Percentiles rank a stretch among this genome's conserved stretches.
phyloP scores from a whole-genome alignment of 2,113 vertebrate species.

The Phylloscopus whistleri region DNA sequence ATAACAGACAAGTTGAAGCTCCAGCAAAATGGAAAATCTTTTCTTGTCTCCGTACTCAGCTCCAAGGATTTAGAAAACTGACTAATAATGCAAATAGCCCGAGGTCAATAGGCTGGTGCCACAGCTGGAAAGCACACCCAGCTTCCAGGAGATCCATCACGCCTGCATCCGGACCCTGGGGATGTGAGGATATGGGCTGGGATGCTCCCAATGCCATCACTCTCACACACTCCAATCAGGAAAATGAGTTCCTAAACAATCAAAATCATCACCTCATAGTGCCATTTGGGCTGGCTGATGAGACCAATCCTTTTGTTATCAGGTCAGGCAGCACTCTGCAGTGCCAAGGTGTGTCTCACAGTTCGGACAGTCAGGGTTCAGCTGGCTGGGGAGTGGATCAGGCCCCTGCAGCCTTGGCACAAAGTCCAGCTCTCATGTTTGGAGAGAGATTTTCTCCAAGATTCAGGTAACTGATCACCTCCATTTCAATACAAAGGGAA shows the following conservation, averaged over 20 bases:
- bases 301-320: background rate
- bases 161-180: background rate
- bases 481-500: background rate
- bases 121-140: background rate
- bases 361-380: background rate
- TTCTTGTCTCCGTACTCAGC: conserved; percentile 1
- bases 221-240: background rate
- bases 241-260: background rate
- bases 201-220: background rate
- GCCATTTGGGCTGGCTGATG: background rate
- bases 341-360: accelerated
- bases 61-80: conserved; percentile 63
- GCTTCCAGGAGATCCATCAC: conserved; percentile 30
- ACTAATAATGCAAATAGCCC: conserved; percentile 71
- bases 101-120: conserved; percentile 68
- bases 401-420: background rate
- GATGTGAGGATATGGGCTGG: background rate
- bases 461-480: background rate
- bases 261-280: background rate
- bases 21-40: conserved; percentile 50
- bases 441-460: background rate
- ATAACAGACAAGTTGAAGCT: background rate
- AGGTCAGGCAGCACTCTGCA: background rate
- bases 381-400: background rate
- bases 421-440: accelerated